Base-by-base conservation (phyloP, 2,113 vertebrate genomes). In the Entomyzon cyanotis region DNA sequence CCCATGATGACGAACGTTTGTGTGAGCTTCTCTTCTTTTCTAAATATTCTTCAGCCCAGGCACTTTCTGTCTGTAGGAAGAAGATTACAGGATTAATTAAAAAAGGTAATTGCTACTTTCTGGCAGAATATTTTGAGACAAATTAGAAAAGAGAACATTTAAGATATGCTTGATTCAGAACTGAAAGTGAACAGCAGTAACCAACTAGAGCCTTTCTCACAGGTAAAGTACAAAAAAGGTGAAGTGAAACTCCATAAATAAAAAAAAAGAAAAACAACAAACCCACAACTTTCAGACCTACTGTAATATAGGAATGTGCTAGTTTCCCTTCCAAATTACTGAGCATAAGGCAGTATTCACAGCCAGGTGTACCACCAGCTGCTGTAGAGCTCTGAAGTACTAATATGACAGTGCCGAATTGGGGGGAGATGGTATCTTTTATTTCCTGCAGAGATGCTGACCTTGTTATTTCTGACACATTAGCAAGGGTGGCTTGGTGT, bases 1-100 rank as follows among this genome's bases (percentile, higher is more conserved):
- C 99, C 98, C 99, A 99, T 12, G 99, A 99, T 50, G 99, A 99
- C 52, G 99, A 99, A 67, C 99, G 99, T 91, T 99, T 99, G 96
- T 99, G 99, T 28, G 98, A 99, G 16, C 97, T 98, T 97, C 98
- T 98, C 95, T 98, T 99, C 98, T 99, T 99, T 97, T 99, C 98
- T 73, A 97, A 95, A 53, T 98, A 98, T 88, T 99, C 99, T 98
- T 99, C 99, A 94, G 99, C 99, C 99, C 99, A 99, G 96, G 99
- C 99, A 97, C 98, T 99, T 98, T 99, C 99, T 91, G 99, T 99
- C 99, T 99, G 81, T 77, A 96, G 87, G 41, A 89, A 93, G 42
- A 83, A 23, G 52, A 86, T 92, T 64, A 67, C 8, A 67, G 17
- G 20, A 83, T 74, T 89, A 58, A 80, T 70, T 81, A 4, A 30